Evolutionary conservation across 2,797 vertebrate species (phyloP), one percentile per base, ranked within the genome.

Genomic region (Syngnathus rostellatus): DNA sequence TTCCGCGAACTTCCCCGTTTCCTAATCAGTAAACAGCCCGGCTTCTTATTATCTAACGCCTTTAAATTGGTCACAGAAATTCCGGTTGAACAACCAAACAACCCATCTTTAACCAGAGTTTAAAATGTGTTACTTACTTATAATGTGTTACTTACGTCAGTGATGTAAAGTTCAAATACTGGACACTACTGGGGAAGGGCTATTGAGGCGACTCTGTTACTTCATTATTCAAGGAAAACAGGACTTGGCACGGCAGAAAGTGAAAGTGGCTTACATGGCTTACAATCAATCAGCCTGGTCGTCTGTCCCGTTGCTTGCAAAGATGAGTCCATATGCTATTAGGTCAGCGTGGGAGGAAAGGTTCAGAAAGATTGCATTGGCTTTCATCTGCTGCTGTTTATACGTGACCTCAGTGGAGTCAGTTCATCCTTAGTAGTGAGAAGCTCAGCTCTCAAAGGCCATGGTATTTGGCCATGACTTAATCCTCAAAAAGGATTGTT

Each of bases 401-500:
- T n/a, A 31, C 51, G 40, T 74, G 77, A 78, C 81, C 74, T 73
- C 41, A 31, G 31, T 31, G 31, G 31, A 31, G 31, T 31, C 31
- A 0, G 72, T 64, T 58, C 14, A 50, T 74, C 76, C 17, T 23
- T 63, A 68, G 63, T 73, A 63, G 58, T 14, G 65, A 66, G 67
- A 68, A 50, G 72, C 76, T 72, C 68, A 17, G 65, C 65, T 82
- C 74, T 69, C 67, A 68, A 61, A 58, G 81, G 71, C 77, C 79
- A 84, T 81, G 72, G 73, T 75, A 68, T 81, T 86, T 83, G 68
- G 79, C 79, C 79, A 81, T 8, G 71, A 78, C 80, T 83, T 89
- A 89, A 90, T 89, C 87, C 88, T 71, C 75, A 79, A 79, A 84
- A 87, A 80, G 82, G 89, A 88, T 89, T 82, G 82, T 85, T 87